Base-by-base conservation (phyloP, 2,888 invertebrate genomes). In the Pterostichus niger region DNA sequence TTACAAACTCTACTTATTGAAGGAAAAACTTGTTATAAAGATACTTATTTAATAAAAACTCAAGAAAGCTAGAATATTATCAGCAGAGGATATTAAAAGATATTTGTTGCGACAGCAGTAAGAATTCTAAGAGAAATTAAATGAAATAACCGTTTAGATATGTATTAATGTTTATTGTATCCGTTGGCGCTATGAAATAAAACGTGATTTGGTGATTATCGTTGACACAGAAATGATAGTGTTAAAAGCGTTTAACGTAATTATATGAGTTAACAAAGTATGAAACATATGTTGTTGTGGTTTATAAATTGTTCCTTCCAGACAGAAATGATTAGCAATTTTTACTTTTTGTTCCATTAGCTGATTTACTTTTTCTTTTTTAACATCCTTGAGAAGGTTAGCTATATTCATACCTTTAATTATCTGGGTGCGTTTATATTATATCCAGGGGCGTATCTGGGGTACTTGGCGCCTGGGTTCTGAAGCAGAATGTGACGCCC, bases 21-120 rank as follows among this genome's bases (percentile, higher is more conserved):
- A 44, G 24, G 68, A 44, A 64, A 44, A 71, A 71, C 44, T 71
- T 71, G 68, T 71, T 71, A 71, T 71, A 71, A 71, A 71, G 68
- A 71, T 71, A 71, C 40, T 71, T 71, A 44, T 44, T 64, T 6
- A 35, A 64, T 64, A 64, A 35, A 64, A 64, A 64, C 33, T 35
- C 13, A 2, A 13, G 31, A 49, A 49, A 31, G n/a, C 64, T 35
- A 40, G 64, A 64, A 35, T 64, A 35, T 7, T 5, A 49, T 49
- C 49, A 49, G 56, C 11, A 6, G 35, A 59, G 10, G 11, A 31
- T 59, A 24, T 59, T 64, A 6, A 33, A 33, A 64, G 59, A 24
- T 54, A 54, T 54, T 54, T 15, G 13, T 40, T 54, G 54, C 13
- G 54, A 54, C 15, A 40, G 40, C 3, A 40, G 40, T 6, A 5